Conservation (phyloP, 2,888 invertebrate species). For the Scaptomyza tumidula region DNA sequence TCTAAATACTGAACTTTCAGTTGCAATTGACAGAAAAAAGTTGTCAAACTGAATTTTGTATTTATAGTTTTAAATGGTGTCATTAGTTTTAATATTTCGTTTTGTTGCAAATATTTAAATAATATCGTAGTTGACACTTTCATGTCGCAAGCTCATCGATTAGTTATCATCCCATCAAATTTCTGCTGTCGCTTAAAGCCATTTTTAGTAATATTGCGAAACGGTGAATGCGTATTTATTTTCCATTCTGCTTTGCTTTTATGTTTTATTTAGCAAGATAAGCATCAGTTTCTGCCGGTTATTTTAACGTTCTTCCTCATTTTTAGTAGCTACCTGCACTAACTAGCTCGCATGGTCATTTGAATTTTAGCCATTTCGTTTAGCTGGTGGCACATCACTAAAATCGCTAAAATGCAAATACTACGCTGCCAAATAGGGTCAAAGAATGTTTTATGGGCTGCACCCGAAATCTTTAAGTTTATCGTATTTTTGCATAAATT, state of each 20-base stretch:
- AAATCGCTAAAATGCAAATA: constrained; percentile 58
- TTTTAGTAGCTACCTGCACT: constrained; percentile 24
- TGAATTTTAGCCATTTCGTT: constrained; percentile 43
- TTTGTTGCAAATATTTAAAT: neutral
- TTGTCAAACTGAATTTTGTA: constrained; percentile 5
- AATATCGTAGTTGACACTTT: constrained; percentile 12
- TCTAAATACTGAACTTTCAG: constrained; percentile 7
- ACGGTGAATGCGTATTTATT: constrained; percentile 28
- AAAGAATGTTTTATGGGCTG: constrained; percentile 36
- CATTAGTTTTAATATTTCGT: neutral
- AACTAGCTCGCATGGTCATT: constrained; percentile 37
- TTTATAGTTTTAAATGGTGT: constrained; percentile 3
- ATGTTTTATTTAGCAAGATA: constrained; percentile 55
- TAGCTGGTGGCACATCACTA: constrained; percentile 38
- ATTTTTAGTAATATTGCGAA: constrained; percentile 14
- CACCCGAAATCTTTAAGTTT: constrained; percentile 32
- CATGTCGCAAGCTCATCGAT: constrained; percentile 7
- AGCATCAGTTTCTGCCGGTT: constrained; percentile 33
- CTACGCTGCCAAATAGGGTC: constrained; percentile 51
- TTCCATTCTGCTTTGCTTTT: constrained; percentile 45
- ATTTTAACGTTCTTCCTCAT: constrained; percentile 10
- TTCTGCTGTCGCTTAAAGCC: constrained; percentile 15
- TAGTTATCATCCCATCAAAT: constrained; percentile 2
- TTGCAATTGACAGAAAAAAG: constrained; percentile 8
- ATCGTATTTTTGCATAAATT: constrained; percentile 39